These are phyloP conservation scores for Dicaeum eximium DNA, from an alignment of 2,113 vertebrate species.

Conservation along the genomic window DNA sequence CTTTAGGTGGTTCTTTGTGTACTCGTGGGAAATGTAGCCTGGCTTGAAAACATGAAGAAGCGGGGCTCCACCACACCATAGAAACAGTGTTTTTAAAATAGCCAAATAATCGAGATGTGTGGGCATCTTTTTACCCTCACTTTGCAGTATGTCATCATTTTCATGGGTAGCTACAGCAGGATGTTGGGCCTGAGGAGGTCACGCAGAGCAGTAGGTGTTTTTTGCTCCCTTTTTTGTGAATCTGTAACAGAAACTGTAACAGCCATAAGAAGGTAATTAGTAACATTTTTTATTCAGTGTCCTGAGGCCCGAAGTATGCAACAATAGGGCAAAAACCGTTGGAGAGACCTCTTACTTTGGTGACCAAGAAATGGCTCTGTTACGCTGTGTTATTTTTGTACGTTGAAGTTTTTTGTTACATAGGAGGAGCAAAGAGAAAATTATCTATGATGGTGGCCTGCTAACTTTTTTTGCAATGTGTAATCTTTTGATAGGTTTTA, in stretches of 20 bases:
- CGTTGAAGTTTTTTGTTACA: background rate
- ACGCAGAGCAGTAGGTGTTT: accelerated
- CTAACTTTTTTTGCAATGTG: background rate
- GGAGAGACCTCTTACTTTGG: background rate
- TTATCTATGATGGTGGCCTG: background rate
- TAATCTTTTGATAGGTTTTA: background rate
- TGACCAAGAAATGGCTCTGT: background rate
- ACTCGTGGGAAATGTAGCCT: background rate
- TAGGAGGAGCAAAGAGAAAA: background rate
- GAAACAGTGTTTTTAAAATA: background rate
- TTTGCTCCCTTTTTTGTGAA: background rate
- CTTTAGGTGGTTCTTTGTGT: background rate
- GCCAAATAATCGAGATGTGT: background rate
- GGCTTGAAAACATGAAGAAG: background rate
- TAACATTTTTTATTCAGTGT: background rate
- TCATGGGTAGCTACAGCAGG: background rate
- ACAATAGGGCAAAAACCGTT: background rate
- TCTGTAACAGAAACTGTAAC: background rate
- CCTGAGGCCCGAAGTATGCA: background rate
- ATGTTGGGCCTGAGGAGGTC: background rate
- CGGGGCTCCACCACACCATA: accelerated
- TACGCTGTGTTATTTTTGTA: background rate
- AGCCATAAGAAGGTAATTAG: background rate
- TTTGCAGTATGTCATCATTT: background rate
- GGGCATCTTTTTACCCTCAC: background rate